These are phyloP conservation scores for Phaedon cochleariae DNA, from an alignment of 2,888 invertebrate species.

Conservation along the genomic window DNA sequence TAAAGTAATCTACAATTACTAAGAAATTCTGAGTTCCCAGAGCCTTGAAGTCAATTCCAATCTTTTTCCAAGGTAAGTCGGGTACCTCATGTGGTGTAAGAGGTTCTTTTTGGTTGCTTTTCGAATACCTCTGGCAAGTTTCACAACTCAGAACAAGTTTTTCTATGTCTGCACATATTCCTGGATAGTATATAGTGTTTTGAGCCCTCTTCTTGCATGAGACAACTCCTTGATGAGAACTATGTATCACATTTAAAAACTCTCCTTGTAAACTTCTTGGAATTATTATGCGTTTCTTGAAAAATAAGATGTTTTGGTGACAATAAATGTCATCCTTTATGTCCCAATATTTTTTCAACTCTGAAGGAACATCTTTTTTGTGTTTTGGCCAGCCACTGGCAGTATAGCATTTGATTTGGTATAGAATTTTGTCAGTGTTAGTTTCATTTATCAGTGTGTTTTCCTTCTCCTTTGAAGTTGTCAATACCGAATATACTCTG, in stretches of 20 bases:
- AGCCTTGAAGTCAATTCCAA: conserved; percentile 31
- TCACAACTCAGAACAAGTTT: conserved; percentile 29
- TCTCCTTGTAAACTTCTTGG: neutral
- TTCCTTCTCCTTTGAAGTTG: neutral
- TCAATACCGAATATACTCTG: neutral
- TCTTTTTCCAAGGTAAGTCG: conserved; percentile 34
- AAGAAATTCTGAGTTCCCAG: conserved; percentile 34
- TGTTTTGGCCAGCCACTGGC: neutral
- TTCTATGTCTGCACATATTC: conserved; percentile 41
- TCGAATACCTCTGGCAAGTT: conserved; percentile 29
- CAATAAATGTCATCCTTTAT: neutral
- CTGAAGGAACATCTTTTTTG: neutral
- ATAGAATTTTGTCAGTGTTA: neutral
- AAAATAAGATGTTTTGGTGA: neutral
- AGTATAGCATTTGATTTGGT: neutral
- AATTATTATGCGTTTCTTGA: neutral
- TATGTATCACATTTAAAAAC: conserved; percentile 8
- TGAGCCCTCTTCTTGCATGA: conserved; percentile 32
- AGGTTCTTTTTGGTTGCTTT: conserved; percentile 28
- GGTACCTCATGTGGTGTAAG: conserved; percentile 26
- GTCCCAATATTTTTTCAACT: neutral
- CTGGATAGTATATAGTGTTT: conserved; percentile 45
- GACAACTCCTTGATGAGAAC: conserved; percentile 28
- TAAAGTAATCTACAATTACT: conserved; percentile 43
- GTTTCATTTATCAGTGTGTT: neutral